Evolutionary conservation across 2,888 invertebrate genomes (phyloP).

Genomic region (Chalcosyrphus nemorum): DNA sequence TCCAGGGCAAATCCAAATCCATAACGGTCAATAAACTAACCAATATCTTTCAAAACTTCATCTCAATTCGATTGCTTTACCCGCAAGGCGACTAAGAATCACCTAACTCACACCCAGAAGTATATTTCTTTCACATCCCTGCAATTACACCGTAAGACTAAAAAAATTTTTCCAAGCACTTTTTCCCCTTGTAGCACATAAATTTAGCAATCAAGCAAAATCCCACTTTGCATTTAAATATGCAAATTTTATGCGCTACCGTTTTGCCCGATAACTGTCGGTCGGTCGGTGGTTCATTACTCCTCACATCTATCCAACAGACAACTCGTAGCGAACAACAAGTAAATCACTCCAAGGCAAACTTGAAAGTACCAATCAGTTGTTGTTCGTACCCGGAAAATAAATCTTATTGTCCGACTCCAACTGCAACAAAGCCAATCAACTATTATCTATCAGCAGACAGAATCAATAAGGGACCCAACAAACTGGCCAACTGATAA

Average conservation of each 20-base stretch:
- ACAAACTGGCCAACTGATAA: conserved; percentile 42
- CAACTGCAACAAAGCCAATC: conserved; percentile 45
- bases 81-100: not conserved
- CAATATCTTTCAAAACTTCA: too few species aligned
- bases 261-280: not conserved
- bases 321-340: not conserved
- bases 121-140: not conserved
- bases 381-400: conserved; percentile 27
- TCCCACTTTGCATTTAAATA: not conserved
- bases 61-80: not conserved
- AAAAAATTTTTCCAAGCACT: not conserved
- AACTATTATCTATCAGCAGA: conserved; percentile 47
- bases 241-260: conserved; percentile 22
- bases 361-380: conserved; percentile 51
- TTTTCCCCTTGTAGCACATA: not conserved
- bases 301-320: not conserved
- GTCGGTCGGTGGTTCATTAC: not conserved
- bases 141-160: not conserved
- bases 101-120: not conserved
- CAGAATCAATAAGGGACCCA: conserved; percentile 45
- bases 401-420: conserved; percentile 9
- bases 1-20: too few species aligned
- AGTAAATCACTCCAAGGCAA: conserved; percentile 32
- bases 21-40: too few species aligned
- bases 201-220: conserved; percentile 1